A percentile compares a stretch with the other conserved stretches of the same genome.
phyloP scores from a whole-genome alignment of 2,797 vertebrate genomes.

The Myotis myotis region DNA sequence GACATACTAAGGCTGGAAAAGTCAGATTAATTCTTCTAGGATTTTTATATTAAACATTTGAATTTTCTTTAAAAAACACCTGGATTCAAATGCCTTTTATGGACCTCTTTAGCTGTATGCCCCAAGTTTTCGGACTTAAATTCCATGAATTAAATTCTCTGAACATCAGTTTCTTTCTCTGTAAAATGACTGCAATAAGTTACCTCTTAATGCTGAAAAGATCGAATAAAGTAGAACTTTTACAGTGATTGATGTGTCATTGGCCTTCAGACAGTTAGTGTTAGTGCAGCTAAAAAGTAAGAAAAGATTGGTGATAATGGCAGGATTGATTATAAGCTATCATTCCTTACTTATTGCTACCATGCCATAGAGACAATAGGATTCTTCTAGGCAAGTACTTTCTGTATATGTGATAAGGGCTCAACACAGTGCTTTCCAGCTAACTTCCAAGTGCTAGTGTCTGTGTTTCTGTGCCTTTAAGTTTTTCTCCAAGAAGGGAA shows the following conservation, averaged over 20 bases:
- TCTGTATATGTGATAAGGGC: neutral
- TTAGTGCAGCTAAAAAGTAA: neutral
- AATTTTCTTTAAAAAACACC: neutral
- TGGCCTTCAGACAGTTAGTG: neutral
- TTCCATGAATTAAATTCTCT: slow-evolving; percentile 12
- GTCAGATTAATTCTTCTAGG: neutral
- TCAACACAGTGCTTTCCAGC: neutral
- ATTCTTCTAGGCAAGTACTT: neutral
- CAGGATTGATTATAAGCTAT: neutral
- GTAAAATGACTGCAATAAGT: neutral
- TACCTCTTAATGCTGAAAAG: neutral
- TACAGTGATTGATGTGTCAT: neutral
- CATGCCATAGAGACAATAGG: neutral
- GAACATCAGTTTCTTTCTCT: neutral
- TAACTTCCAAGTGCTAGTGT: neutral
- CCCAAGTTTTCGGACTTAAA: neutral
- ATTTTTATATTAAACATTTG: slow-evolving; percentile 3
- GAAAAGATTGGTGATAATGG: neutral
- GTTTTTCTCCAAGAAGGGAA: neutral
- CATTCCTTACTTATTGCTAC: neutral
- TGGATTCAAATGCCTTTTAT: neutral
- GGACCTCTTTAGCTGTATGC: neutral
- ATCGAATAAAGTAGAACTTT: neutral
- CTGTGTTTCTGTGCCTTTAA: neutral
- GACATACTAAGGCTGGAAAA: neutral